These are phyloP conservation scores for Drosophila setifemur DNA, from an alignment of 1,140 invertebrate genomes.

Conservation along the genomic window DNA sequence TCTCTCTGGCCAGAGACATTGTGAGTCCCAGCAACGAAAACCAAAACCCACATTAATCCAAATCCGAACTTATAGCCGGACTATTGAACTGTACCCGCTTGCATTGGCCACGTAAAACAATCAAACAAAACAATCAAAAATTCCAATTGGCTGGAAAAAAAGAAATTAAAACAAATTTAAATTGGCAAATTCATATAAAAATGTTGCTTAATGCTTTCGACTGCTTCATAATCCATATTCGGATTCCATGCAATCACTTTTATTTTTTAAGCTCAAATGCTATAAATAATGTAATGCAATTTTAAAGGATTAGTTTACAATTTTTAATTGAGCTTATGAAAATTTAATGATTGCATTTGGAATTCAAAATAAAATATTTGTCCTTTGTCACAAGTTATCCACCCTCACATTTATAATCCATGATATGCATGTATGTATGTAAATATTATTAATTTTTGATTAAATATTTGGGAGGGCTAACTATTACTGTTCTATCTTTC, in stretches of 20 bases:
- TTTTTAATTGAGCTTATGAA: constrained; percentile 7
- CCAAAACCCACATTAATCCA: constrained; percentile 6
- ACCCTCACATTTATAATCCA: not conserved
- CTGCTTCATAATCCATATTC: constrained; percentile 13
- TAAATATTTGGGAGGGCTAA: no score
- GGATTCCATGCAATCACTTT: not conserved
- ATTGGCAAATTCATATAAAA: constrained; percentile 52
- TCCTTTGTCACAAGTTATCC: not conserved
- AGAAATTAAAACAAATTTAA: constrained; percentile 29
- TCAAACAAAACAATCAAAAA: constrained; percentile 15
- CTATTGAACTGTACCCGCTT: constrained; percentile 34
- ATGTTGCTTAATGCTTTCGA: constrained; percentile 60
- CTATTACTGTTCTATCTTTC: no score
- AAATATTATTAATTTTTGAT: not conserved
- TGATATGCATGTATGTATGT: constrained; percentile 23
- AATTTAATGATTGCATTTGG: constrained; percentile 35
- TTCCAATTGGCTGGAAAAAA: constrained; percentile 23
- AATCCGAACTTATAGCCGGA: constrained; percentile 17
- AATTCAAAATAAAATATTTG: not conserved
- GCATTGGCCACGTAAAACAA: constrained; percentile 38
- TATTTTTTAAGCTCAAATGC: constrained; percentile 33
- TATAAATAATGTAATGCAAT: not conserved
- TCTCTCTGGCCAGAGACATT: constrained; percentile 79
- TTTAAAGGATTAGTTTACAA: constrained; percentile 4
- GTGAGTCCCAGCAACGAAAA: constrained; percentile 64